Evolutionary conservation across 2,113 vertebrate genomes (phyloP).

Genomic region (Rhegmatorhina hoffmannsi): DNA sequence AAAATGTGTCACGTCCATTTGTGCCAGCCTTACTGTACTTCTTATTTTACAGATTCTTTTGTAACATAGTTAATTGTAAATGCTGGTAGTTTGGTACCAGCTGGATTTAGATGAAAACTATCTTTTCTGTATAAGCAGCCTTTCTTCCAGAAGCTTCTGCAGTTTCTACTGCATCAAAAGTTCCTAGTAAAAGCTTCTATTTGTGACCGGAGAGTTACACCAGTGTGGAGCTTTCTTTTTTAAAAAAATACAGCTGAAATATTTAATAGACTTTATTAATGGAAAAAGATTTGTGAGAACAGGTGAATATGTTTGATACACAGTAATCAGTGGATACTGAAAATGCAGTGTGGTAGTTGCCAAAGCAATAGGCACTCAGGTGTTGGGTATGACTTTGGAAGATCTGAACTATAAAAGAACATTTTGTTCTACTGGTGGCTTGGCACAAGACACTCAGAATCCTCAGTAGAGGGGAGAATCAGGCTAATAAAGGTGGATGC

Average conservation of each 20-base stretch:
- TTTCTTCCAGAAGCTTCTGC: neutral
- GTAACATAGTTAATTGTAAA: constrained; percentile 20
- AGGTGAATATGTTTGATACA: neutral
- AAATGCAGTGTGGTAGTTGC: neutral
- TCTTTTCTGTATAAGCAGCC: neutral
- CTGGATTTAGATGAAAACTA: neutral
- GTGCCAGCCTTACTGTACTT: neutral
- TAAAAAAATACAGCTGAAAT: neutral
- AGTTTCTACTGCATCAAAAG: neutral
- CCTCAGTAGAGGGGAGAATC: neutral
- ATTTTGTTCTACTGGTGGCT: neutral
- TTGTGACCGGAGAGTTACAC: neutral
- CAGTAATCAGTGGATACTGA: neutral
- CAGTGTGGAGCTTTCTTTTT: neutral
- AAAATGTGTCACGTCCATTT: constrained; percentile 13
- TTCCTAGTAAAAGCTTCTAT: neutral
- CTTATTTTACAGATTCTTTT: neutral
- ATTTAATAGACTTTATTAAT: neutral
- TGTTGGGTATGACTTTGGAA: neutral
- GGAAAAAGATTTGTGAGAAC: neutral
- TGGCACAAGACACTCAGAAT: neutral
- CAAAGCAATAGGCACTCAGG: neutral
- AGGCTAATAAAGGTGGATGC: neutral
- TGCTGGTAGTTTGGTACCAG: neutral
- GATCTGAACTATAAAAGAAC: neutral